phyloP scores from a whole-genome alignment of 2,797 vertebrate genomes.

The Choloepus didactylus region DNA sequence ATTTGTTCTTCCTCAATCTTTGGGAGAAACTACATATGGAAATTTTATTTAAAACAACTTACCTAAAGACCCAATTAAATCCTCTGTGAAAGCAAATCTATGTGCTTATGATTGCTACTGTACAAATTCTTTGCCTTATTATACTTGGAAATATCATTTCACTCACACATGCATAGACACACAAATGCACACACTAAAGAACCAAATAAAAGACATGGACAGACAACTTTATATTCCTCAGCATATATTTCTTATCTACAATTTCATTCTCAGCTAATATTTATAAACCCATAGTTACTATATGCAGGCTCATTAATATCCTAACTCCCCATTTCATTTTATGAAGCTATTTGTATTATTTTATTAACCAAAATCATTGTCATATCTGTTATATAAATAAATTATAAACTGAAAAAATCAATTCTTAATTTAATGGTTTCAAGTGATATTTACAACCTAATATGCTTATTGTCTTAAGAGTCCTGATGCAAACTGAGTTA shows the following conservation, averaged over 20 bases:
- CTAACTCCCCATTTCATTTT: constrained; percentile 18
- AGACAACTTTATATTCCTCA: not conserved
- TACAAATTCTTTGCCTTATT: not conserved
- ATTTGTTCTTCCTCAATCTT: not conserved
- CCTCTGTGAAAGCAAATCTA: not conserved
- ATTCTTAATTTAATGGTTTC: constrained; percentile 31
- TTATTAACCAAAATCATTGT: constrained; percentile 24
- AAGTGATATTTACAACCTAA: not conserved
- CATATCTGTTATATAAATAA: not conserved
- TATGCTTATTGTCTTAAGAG: constrained; percentile 14
- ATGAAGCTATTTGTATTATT: not conserved
- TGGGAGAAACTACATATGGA: not conserved
- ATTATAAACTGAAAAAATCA: not conserved
- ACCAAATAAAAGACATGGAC: not conserved
- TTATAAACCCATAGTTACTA: constrained; percentile 19
- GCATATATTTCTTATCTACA: not conserved
- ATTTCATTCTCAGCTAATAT: constrained; percentile 14
- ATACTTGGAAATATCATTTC: constrained; percentile 8
- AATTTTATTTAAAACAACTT: not conserved
- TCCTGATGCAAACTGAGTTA: constrained; percentile 22
- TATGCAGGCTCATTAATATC: not conserved
- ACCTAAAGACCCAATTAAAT: not conserved
- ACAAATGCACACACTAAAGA: not conserved
- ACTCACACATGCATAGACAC: not conserved
- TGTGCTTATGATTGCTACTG: not conserved